Conservation (phyloP, 2,888 invertebrate genomes). For the Chrysotoxum bicinctum region DNA sequence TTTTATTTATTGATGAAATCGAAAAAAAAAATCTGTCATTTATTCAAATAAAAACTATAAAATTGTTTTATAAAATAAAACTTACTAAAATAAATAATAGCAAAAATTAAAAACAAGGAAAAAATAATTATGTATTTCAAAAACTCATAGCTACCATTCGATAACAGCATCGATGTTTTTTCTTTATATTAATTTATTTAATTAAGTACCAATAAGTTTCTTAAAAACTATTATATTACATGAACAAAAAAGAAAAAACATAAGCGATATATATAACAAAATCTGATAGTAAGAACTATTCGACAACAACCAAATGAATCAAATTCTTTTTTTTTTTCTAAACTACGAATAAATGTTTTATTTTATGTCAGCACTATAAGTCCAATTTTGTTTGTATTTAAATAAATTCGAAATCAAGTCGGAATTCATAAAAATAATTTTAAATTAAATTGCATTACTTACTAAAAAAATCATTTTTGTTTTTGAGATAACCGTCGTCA, state of each 20-base stretch:
- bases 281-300: conserved; percentile 39
- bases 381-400: conserved; percentile 14
- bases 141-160: conserved; percentile 63
- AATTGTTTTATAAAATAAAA: conserved; percentile 59
- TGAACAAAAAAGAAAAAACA: conserved; percentile 3
- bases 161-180: conserved; percentile 56
- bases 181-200: conserved; percentile 19
- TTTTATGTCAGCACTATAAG: conserved; percentile 38
- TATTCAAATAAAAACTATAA: conserved; percentile 62
- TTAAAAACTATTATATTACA: conserved; percentile 66
- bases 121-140: conserved; percentile 28
- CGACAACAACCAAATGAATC: conserved; percentile 61
- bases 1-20: conserved; percentile 55
- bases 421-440: conserved; percentile 48
- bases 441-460: conserved; percentile 35
- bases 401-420: conserved; percentile 16
- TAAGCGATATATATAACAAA: conserved; percentile 15
- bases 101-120: neutral
- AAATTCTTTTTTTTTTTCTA: conserved; percentile 38
- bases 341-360: conserved; percentile 30
- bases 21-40: conserved; percentile 60
- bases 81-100: conserved; percentile 58
- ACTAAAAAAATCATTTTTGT: conserved; percentile 34
- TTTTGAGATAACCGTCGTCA: conserved; percentile 29
- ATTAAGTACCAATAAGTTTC: conserved; percentile 62